Conservation (phyloP, 2,113 vertebrate genomes). For the Meles meles region DNA sequence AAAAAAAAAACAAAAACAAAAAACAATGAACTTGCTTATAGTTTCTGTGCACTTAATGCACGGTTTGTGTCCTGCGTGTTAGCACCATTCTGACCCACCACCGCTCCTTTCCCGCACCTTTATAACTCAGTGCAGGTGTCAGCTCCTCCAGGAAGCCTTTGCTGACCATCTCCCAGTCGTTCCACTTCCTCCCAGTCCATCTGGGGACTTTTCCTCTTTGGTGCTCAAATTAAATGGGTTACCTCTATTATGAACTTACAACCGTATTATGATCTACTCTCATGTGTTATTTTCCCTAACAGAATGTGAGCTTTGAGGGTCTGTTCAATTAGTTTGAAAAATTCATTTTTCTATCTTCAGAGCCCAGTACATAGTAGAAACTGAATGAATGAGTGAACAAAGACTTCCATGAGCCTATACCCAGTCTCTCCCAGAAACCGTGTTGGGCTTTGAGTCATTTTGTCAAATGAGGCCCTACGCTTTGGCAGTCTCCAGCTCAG, state of each 20-base stretch:
- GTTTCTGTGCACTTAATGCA: not conserved
- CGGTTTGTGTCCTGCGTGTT: not conserved
- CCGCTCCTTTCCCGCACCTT: not conserved
- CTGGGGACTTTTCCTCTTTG: not conserved
- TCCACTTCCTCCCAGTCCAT: not conserved
- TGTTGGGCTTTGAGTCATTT: not conserved
- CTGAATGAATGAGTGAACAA: not conserved
- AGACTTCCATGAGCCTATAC: not conserved
- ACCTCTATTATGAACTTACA: not conserved
- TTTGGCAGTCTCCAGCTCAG: not conserved
- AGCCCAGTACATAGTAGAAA: not conserved
- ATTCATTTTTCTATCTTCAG: not conserved
- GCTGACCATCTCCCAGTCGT: not conserved
- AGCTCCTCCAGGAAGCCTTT: not conserved
- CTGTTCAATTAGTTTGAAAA: slow-evolving; percentile 30
- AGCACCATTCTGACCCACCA: not conserved
- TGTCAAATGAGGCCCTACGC: not conserved
- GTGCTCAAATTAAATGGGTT: not conserved
- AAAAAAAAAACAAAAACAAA: not conserved
- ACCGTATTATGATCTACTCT: not conserved
- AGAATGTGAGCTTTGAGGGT: not conserved
- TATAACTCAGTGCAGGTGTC: not conserved
- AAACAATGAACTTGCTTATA: not conserved
- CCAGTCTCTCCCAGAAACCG: not conserved
- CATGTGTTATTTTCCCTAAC: not conserved